Percentiles rank a stretch among this genome's conserved stretches.
Evolutionary conservation across 2,113 vertebrate genomes (phyloP).

Genomic region (Caranx ignobilis): DNA sequence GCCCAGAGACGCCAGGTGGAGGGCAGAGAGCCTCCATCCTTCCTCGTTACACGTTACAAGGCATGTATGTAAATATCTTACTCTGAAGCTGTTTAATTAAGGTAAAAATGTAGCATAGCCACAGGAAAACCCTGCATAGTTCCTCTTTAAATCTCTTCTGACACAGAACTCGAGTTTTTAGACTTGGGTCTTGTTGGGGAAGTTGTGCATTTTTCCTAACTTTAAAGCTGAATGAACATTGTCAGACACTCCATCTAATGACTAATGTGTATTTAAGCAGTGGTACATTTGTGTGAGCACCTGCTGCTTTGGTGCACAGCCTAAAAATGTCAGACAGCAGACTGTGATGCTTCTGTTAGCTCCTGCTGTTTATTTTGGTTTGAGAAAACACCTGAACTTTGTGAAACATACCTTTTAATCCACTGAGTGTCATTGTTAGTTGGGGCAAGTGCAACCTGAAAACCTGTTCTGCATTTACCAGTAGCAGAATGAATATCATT

Average conservation of each 20-base stretch:
- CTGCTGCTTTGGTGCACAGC: neutral
- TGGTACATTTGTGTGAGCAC: neutral
- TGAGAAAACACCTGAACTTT: constrained; percentile 15
- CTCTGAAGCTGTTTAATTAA: too few relatives aligned
- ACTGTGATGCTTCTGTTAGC: too few relatives aligned
- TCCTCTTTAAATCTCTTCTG: neutral
- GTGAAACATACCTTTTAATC: constrained; percentile 28
- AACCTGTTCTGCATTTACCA: constrained; percentile 16
- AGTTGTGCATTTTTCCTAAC: neutral
- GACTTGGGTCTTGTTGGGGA: neutral
- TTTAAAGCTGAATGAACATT: neutral
- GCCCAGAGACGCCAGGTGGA: too few relatives aligned
- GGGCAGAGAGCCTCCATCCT: too few relatives aligned
- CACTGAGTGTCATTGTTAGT: neutral
- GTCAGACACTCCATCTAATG: too few relatives aligned
- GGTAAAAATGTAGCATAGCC: too few relatives aligned
- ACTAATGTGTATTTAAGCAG: neutral
- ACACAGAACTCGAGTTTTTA: neutral
- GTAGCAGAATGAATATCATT: neutral
- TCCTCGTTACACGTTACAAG: too few relatives aligned
- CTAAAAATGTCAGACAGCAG: too few relatives aligned
- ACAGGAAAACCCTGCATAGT: too few relatives aligned
- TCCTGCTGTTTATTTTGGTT: neutral
- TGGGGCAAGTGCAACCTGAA: constrained; percentile 19
- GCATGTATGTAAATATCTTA: too few relatives aligned